phyloP scores from a whole-genome alignment of 2,113 vertebrate species.

The Clinocottus analis region DNA sequence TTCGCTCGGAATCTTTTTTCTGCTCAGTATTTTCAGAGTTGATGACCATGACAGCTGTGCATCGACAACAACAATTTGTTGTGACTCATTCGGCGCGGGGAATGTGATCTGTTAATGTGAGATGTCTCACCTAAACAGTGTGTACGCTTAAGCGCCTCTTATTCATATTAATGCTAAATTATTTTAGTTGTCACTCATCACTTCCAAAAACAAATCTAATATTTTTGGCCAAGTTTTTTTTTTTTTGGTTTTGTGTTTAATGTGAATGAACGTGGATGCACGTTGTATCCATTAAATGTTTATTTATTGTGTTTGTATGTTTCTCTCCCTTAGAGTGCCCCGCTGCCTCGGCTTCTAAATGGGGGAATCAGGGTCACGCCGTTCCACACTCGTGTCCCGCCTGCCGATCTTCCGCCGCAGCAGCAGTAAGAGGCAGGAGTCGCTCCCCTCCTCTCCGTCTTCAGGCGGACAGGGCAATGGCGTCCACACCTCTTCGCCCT shows the following conservation, averaged over 20 bases:
- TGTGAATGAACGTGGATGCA: neutral
- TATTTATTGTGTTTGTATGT: conserved; percentile 9
- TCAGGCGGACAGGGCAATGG: conserved; percentile 88
- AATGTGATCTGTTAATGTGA: neutral
- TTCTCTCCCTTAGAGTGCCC: conserved; percentile 28
- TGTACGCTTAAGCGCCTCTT: neutral
- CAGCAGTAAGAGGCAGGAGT: conserved; percentile 91
- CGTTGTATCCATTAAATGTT: neutral
- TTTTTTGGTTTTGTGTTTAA: neutral
- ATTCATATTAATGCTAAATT: neutral
- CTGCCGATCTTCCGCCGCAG: conserved; percentile 97
- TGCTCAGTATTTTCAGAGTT: neutral
- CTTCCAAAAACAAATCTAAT: neutral
- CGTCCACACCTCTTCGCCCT: conserved; percentile 93
- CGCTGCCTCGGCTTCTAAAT: conserved; percentile 77
- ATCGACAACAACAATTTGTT: conserved; percentile 19
- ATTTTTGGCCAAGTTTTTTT: neutral
- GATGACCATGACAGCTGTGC: neutral
- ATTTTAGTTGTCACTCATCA: neutral
- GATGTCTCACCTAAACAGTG: conserved; percentile 2
- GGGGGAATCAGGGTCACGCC: conserved; percentile 93
- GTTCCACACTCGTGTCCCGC: conserved; percentile 94
- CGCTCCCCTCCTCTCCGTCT: conserved; percentile 95
- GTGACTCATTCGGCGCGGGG: conserved; percentile 14
- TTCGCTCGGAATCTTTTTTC: neutral